Evolutionary conservation across 1,140 invertebrate species (phyloP).

Genomic region (Tachypleus tridentatus): DNA sequence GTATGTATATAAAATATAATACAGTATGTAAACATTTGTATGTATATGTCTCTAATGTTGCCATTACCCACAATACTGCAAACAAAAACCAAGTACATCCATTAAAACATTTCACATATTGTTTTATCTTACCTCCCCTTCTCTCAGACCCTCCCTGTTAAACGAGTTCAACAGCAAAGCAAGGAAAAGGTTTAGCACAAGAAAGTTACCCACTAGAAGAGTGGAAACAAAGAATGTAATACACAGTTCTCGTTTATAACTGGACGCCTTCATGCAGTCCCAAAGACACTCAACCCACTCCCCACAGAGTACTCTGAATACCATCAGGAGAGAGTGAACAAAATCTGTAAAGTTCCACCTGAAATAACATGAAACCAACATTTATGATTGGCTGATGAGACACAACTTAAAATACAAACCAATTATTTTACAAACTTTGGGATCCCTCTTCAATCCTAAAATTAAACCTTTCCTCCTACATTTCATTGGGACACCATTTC

Average conservation of each 20-base stretch:
- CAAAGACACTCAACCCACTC: slow-evolving; percentile 88
- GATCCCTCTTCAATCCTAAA: too few species aligned
- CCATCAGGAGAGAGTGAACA: slow-evolving; percentile 92
- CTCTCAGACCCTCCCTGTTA: slow-evolving; percentile 83
- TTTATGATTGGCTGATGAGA: too few species aligned
- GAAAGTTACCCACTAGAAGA: slow-evolving; percentile 84
- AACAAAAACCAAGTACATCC: too few species aligned
- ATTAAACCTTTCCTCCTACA: too few species aligned
- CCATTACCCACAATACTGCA: too few species aligned
- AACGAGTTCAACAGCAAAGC: slow-evolving; percentile 94
- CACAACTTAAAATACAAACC: too few species aligned
- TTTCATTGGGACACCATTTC: too few species aligned
- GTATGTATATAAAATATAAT: too few species aligned
- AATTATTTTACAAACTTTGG: too few species aligned
- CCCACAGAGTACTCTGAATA: slow-evolving; percentile 81
- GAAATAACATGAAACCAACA: slow-evolving; percentile 20
- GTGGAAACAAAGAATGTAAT: slow-evolving; percentile 80
- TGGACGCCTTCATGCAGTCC: slow-evolving; percentile 80
- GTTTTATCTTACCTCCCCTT: slow-evolving; percentile 53
- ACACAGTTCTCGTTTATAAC: slow-evolving; percentile 53
- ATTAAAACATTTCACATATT: too few species aligned
- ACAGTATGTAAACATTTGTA: too few species aligned
- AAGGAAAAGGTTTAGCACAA: slow-evolving; percentile 93
- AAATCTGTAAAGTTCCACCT: slow-evolving; percentile 92
- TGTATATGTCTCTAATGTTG: too few species aligned